phyloP scores from a whole-genome alignment of 1,140 invertebrate genomes.

The Helicoverpa zea region DNA sequence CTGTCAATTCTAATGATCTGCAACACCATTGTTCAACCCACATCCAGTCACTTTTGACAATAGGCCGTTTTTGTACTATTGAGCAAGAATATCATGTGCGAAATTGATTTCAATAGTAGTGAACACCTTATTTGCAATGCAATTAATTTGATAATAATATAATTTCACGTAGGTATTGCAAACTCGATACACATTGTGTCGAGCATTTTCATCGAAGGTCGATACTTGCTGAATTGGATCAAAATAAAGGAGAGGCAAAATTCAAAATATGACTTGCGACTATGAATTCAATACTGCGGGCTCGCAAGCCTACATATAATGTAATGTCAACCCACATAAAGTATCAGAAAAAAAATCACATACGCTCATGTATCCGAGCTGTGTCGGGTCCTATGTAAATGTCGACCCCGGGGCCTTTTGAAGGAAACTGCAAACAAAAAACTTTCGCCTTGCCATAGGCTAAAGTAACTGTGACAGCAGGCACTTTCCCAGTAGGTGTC shows the following conservation, averaged over 20 bases:
- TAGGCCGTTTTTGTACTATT: constrained; percentile 39
- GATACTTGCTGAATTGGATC: background rate
- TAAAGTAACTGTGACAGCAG: constrained; percentile 62
- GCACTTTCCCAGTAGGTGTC: constrained; percentile 77
- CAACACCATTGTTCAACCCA: constrained; percentile 60
- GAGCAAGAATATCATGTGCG: constrained; percentile 44
- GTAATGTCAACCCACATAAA: constrained; percentile 44
- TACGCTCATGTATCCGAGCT: background rate
- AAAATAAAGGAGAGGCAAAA: background rate
- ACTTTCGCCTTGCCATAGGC: constrained; percentile 68
- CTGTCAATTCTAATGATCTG: constrained; percentile 57
- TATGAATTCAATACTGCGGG: constrained; percentile 17
- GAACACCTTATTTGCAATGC: constrained; percentile 32
- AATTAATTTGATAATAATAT: constrained; percentile 26
- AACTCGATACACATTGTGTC: background rate
- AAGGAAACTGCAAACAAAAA: constrained; percentile 68
- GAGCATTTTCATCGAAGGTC: background rate
- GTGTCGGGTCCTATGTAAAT: constrained; percentile 50
- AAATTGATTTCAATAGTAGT: constrained; percentile 31
- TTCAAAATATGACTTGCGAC: background rate
- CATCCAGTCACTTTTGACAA: constrained; percentile 43
- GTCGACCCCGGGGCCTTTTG: constrained; percentile 61
- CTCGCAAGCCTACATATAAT: background rate
- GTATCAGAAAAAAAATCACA: constrained; percentile 28
- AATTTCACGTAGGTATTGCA: constrained; percentile 1